phyloP scores from a whole-genome alignment of 2,113 vertebrate genomes.

The Antennarius striatus region DNA sequence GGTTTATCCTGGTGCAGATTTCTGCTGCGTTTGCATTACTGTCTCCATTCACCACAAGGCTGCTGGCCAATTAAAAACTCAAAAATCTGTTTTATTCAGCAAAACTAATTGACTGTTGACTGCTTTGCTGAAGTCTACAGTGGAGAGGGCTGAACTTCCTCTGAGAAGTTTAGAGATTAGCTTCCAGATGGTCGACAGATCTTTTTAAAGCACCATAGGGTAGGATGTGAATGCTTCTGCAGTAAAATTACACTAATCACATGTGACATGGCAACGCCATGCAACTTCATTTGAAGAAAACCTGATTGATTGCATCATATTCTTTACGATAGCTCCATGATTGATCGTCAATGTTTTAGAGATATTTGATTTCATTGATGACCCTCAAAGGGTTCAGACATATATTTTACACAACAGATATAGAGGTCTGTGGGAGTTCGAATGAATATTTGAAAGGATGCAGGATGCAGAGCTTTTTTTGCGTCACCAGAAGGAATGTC shows the following conservation, averaged over 20 bases:
- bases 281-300: too few species aligned
- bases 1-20: slow-evolving; percentile 47
- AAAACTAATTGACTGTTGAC: slow-evolving; percentile 70
- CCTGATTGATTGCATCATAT: neutral
- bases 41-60: slow-evolving; percentile 54
- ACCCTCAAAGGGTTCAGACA: neutral
- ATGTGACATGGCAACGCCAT: neutral
- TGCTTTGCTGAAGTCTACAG: slow-evolving; percentile 53
- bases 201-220: slow-evolving; percentile 4
- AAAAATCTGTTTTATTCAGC: slow-evolving; percentile 58
- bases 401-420: too few species aligned
- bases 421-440: too few species aligned
- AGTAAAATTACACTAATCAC: slow-evolving; percentile 18
- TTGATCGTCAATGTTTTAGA: neutral
- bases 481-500: too few species aligned
- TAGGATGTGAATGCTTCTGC: slow-evolving; percentile 4
- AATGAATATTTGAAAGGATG: too few species aligned
- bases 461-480: too few species aligned
- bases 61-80: slow-evolving; percentile 67
- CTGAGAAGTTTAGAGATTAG: slow-evolving; percentile 38
- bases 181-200: slow-evolving; percentile 65
- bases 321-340: neutral
- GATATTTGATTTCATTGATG: neutral
- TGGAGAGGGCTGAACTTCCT: slow-evolving; percentile 21
- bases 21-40: slow-evolving; percentile 67